Percentiles rank a stretch among this genome's conserved stretches.
Evolutionary conservation across 2,888 invertebrate species (phyloP).

Genomic region (Eupithecia inturbata): DNA sequence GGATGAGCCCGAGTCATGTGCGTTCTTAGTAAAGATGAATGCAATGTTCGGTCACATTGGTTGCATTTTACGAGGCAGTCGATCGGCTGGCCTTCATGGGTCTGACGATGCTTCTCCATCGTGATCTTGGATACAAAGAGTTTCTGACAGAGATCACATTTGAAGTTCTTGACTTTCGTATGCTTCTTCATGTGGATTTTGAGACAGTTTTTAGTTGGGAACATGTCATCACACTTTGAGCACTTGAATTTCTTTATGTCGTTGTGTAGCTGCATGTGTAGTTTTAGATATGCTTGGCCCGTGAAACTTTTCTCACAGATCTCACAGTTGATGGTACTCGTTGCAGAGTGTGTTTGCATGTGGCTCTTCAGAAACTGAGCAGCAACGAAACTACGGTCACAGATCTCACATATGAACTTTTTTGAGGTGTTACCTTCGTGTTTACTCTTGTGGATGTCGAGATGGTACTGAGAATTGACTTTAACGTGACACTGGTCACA

Average conservation of each 20-base stretch:
- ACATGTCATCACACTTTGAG: slow-evolving; percentile 78
- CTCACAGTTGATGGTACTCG: slow-evolving; percentile 77
- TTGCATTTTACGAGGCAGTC: slow-evolving; percentile 79
- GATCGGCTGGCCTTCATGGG: slow-evolving; percentile 76
- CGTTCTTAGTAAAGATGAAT: slow-evolving; percentile 72
- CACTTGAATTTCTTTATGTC: slow-evolving; percentile 80
- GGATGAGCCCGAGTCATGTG: slow-evolving; percentile 74
- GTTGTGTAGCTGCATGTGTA: slow-evolving; percentile 80
- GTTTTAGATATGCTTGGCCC: slow-evolving; percentile 77
- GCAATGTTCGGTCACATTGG: slow-evolving; percentile 77
- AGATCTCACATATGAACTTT: slow-evolving; percentile 76
- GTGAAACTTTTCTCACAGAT: slow-evolving; percentile 77
- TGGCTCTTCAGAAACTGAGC: slow-evolving; percentile 80
- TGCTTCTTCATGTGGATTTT: slow-evolving; percentile 81
- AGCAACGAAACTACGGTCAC: slow-evolving; percentile 77
- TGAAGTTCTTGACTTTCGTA: slow-evolving; percentile 80
- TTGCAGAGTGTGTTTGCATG: slow-evolving; percentile 77
- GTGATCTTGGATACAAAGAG: slow-evolving; percentile 79
- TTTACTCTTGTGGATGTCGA: slow-evolving; percentile 78
- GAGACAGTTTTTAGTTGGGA: slow-evolving; percentile 78
- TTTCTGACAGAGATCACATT: slow-evolving; percentile 77
- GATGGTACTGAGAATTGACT: slow-evolving; percentile 79
- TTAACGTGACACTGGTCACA: slow-evolving; percentile 80
- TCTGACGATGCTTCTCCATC: slow-evolving; percentile 77
- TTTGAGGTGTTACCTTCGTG: slow-evolving; percentile 75